phyloP scores from a whole-genome alignment of 2,888 invertebrate genomes.

The Gerosis bhagava region DNA sequence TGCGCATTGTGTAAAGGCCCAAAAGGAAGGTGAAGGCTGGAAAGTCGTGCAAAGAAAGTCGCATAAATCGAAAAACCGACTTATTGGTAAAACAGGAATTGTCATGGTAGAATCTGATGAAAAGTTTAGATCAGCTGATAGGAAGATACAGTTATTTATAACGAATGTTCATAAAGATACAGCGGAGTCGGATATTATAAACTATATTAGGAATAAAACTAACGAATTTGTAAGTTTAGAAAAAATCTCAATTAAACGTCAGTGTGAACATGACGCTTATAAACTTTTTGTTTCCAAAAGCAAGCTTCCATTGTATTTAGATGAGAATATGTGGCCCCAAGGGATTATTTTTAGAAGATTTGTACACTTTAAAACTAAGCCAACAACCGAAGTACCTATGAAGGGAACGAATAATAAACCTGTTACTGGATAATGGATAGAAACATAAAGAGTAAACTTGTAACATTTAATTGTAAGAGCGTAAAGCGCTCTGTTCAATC shows the following conservation, averaged over 20 bases:
- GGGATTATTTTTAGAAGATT: constrained; percentile 37
- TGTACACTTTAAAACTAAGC: constrained; percentile 33
- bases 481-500: too few species aligned
- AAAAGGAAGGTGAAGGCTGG: too few species aligned
- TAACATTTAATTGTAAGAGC: too few species aligned
- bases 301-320: constrained; percentile 32
- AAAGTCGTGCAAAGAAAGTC: too few species aligned
- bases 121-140: constrained; percentile 34
- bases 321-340: constrained; percentile 35
- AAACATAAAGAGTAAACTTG: too few species aligned
- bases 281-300: constrained; percentile 34
- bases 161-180: constrained; percentile 35
- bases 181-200: constrained; percentile 29
- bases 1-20: too few species aligned
- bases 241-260: constrained; percentile 20
- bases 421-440: too few species aligned
- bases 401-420: too few species aligned
- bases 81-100: constrained; percentile 3
- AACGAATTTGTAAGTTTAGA: constrained; percentile 28
- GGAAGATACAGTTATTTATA: constrained; percentile 35
- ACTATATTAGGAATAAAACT: constrained; percentile 31
- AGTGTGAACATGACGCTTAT: constrained; percentile 30
- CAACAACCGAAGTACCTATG: too few species aligned
- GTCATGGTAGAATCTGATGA: too few species aligned
- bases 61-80: neutral